Evolutionary conservation across 2,888 invertebrate genomes (phyloP).

Genomic region (Apotomis betuletana): DNA sequence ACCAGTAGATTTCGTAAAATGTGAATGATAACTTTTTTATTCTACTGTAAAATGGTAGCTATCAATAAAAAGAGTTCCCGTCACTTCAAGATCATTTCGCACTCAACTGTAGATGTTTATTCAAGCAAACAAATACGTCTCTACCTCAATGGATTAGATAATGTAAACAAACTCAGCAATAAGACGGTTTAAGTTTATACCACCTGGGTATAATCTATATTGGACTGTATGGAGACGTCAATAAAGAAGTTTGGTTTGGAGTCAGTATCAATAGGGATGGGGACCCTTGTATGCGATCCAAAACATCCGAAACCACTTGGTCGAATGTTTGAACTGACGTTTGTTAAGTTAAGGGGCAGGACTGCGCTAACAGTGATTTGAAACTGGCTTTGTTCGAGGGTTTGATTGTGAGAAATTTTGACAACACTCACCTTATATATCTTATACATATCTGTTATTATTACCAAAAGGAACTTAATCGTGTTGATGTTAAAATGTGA

Average conservation of each 20-base stretch:
- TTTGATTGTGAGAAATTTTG: too few relatives aligned
- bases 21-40: constrained; percentile 18
- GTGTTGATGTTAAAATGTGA: too few relatives aligned
- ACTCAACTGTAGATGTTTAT: constrained; percentile 55
- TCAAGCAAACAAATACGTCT: constrained; percentile 63
- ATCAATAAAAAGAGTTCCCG: constrained; percentile 7
- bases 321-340: constrained; percentile 59
- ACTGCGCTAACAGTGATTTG: neutral
- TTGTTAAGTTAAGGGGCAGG: constrained; percentile 59
- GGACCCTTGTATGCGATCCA: constrained; percentile 71
- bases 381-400: too few relatives aligned
- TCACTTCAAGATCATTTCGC: constrained; percentile 21
- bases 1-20: neutral
- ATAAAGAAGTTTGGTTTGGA: constrained; percentile 9
- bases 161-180: constrained; percentile 60
- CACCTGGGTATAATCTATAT: neutral
- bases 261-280: constrained; percentile 65
- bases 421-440: too few relatives aligned
- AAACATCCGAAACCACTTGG: constrained; percentile 70
- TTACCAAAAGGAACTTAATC: too few relatives aligned
- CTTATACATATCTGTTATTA: too few relatives aligned
- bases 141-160: constrained; percentile 62
- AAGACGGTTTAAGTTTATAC: constrained; percentile 37
- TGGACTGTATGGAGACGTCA: neutral
- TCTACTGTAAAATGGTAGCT: constrained; percentile 10